These are phyloP conservation scores for Nysson spinosus DNA, from an alignment of 2,888 invertebrate species.

Conservation along the genomic window DNA sequence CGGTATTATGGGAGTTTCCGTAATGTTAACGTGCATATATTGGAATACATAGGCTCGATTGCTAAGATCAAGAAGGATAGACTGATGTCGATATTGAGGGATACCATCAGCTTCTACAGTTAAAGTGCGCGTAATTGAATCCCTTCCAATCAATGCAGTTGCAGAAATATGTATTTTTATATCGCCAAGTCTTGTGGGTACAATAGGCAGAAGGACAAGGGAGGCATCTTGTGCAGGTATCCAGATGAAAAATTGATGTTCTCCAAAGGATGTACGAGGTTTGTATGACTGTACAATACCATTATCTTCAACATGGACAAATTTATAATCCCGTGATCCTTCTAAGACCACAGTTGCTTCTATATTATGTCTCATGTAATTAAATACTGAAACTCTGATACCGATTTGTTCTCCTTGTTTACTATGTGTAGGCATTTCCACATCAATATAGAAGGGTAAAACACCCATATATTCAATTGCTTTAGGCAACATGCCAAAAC, in stretches of 20 bases:
- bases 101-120: constrained; percentile 93
- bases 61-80: constrained; percentile 93
- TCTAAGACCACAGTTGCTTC: constrained; percentile 93
- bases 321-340: constrained; percentile 91
- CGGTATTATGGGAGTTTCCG: constrained; percentile 94
- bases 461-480: constrained; percentile 93
- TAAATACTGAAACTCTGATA: constrained; percentile 94
- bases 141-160: constrained; percentile 85
- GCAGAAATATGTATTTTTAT: constrained; percentile 88
- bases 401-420: constrained; percentile 96
- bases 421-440: constrained; percentile 91
- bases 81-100: constrained; percentile 94
- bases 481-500: constrained; percentile 90
- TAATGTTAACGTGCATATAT: constrained; percentile 96
- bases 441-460: constrained; percentile 95
- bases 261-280: constrained; percentile 93
- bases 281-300: constrained; percentile 92
- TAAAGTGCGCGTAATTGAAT: constrained; percentile 82
- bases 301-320: constrained; percentile 93
- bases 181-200: constrained; percentile 88
- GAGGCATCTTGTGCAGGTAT: constrained; percentile 87
- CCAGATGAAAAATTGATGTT: constrained; percentile 96
- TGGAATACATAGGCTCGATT: constrained; percentile 95
- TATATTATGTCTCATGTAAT: constrained; percentile 91
- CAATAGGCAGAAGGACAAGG: constrained; percentile 93